Percentiles rank a stretch among this genome's conserved stretches.
Conservation (phyloP, 2,797 vertebrate species). For the Meda fulgida region DNA sequence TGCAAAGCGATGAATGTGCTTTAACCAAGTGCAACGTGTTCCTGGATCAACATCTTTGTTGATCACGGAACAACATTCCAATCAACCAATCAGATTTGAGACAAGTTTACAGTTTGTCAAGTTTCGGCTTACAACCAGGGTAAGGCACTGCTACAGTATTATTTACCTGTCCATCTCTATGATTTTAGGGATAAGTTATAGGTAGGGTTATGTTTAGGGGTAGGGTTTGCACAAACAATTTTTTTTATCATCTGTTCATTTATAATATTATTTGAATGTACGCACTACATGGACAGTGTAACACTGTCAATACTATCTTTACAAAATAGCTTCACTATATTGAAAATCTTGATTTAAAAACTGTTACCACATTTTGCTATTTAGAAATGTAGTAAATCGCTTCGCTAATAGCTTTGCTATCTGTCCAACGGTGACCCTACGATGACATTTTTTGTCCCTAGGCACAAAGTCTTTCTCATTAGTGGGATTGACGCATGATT, state of each 20-base stretch:
- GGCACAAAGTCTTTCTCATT: slow-evolving; percentile 20
- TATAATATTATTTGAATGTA: too few species aligned
- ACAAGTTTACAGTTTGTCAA: background rate
- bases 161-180: background rate
- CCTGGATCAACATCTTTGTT: background rate
- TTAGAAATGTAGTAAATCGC: background rate
- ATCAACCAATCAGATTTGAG: background rate
- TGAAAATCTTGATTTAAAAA: background rate
- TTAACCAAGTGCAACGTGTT: background rate
- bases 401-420: background rate
- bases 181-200: background rate
- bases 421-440: background rate
- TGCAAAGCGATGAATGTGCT: background rate
- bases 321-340: background rate
- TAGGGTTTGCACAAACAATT: too few species aligned
- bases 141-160: too few species aligned
- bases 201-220: background rate
- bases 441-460: background rate
- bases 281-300: background rate
- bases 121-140: background rate
- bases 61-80: background rate
- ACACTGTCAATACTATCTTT: too few species aligned
- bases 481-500: background rate
- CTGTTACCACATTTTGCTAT: background rate
- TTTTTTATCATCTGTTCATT: too few species aligned